Evolutionary conservation across 1,140 invertebrate species (phyloP), one percentile per base, ranked within the genome.

Genomic region (Melitaea cinxia): DNA sequence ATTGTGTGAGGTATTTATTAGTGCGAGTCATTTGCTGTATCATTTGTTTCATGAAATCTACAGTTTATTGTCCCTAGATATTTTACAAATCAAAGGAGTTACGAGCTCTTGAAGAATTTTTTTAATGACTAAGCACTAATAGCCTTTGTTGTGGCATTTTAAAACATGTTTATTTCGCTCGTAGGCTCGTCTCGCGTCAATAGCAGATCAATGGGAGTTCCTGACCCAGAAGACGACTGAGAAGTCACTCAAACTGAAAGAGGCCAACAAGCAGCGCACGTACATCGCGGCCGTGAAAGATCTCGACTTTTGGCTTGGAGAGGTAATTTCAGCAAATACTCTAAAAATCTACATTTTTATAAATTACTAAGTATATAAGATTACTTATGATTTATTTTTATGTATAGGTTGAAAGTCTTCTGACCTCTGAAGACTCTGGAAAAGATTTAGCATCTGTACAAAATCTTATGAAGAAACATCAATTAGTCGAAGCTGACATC

Each of bases 241-340:
- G 87, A 99, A 99, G 91, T 98, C 97, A 12, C 93, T 99, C 78
- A 98, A 99, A 91, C 92, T 99, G 67, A 99, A 99, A 85, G 99
- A 99, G 89, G 99, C 99, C 3, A 99, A 99, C 85, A 98, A 99
- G 82, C 99, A 99, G 88, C 94, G 98, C 54, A 99, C 98, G 0
- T 99, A 99, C 92, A 99, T 99, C 91, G 99, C 99, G 65, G 98
- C 98, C 28, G 98, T 99, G 28, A 99, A 99, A 90, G 99, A 99
- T 93, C 94, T 99, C 67, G 99, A 99, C 91, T 99, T 99, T 91
- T 99, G 99, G 99, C 94, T 99, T 24, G 98, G 98, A 69, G 99
- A 99, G 94, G 90, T 91, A 61, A 59, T 21, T 6, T 19, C 5
- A 61, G 15, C 1, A 45, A 42, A 39, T 39, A 35, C 5, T 35